Conservation (phyloP, 2,797 vertebrate genomes). For the Distichodus sexfasciatus region DNA sequence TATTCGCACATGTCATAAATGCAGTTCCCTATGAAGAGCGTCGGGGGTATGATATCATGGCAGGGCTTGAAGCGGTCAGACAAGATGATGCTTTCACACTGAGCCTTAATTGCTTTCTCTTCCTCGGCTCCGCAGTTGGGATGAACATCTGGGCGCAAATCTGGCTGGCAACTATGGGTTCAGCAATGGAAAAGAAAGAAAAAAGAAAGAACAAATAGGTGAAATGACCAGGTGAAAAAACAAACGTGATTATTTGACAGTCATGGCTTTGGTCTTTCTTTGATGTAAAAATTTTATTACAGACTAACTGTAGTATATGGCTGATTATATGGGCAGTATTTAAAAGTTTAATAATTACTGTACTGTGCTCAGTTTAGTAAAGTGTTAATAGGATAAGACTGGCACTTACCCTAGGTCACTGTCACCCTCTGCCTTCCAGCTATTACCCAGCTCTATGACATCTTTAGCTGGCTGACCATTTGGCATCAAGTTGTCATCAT, state of each 20-base stretch:
- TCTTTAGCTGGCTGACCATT: slow-evolving; percentile 69
- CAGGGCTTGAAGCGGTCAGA: slow-evolving; percentile 71
- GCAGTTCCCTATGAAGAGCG: slow-evolving; percentile 65
- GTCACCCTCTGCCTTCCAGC: slow-evolving; percentile 81
- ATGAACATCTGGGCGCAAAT: slow-evolving; percentile 63
- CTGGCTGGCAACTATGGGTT: slow-evolving; percentile 62
- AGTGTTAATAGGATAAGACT: too few species aligned
- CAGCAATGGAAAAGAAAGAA: background rate
- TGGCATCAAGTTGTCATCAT: slow-evolving; percentile 80
- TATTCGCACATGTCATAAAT: slow-evolving; percentile 81
- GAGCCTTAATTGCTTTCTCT: slow-evolving; percentile 47
- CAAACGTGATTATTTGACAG: too few species aligned
- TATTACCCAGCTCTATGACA: slow-evolving; percentile 75
- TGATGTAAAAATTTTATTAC: too few species aligned
- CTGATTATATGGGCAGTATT: too few species aligned
- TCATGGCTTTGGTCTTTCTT: too few species aligned
- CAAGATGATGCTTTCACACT: slow-evolving; percentile 63
- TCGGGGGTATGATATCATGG: slow-evolving; percentile 57
- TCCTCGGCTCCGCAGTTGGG: slow-evolving; percentile 64
- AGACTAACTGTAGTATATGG: too few species aligned
- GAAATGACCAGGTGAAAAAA: too few species aligned
- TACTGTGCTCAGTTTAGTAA: background rate
- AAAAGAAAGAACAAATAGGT: background rate
- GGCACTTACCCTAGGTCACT: slow-evolving; percentile 71
- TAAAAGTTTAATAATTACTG: too few species aligned